Conservation (phyloP, 2,113 vertebrate genomes). For the Cinclus mexicanus region DNA sequence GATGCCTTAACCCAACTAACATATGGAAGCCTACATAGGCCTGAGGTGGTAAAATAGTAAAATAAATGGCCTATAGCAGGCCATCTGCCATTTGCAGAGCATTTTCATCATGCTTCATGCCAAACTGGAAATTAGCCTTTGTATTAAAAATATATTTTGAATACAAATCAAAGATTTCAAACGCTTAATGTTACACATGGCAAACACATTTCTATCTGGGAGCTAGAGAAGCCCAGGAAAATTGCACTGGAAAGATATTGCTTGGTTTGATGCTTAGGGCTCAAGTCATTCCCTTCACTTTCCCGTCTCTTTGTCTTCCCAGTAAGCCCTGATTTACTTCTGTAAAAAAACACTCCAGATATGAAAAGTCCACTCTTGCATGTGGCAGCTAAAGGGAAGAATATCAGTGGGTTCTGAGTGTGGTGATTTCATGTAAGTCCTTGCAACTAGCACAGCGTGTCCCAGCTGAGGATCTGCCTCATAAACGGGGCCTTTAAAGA, state of each 20-base stretch:
- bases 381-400: neutral
- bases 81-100: conserved; percentile 77
- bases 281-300: neutral
- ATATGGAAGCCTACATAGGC: conserved; percentile 72
- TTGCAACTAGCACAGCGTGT: neutral
- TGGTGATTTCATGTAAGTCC: accelerated
- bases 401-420: neutral
- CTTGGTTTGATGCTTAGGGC: neutral
- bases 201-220: neutral
- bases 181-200: conserved; percentile 40
- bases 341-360: neutral
- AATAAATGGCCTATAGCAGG: conserved; percentile 77
- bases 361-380: accelerated
- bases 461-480: neutral
- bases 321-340: neutral
- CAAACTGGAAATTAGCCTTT: conserved; percentile 74
- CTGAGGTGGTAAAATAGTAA: conserved; percentile 80
- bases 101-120: conserved; percentile 61
- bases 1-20: conserved; percentile 68
- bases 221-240: neutral
- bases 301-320: neutral
- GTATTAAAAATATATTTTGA: conserved; percentile 74
- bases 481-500: neutral
- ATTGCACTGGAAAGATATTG: neutral
- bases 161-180: conserved; percentile 60